A percentile compares a stretch with the other conserved stretches of the same genome.
Conservation (phyloP, 2,888 invertebrate species). For the Germaria angustata region DNA sequence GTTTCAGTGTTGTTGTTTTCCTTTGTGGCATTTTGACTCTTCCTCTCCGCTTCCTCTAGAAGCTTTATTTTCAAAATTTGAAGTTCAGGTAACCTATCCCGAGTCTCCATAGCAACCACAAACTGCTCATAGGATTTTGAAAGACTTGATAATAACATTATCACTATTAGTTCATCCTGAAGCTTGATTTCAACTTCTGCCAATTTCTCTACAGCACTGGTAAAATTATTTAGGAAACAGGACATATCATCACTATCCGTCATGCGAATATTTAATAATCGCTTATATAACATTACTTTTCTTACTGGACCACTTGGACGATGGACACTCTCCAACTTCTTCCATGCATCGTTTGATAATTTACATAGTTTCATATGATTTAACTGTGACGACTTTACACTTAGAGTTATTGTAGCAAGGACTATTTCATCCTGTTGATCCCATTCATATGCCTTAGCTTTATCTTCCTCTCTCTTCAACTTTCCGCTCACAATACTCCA, state of each 20-base stretch:
- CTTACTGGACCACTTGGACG: slow-evolving; percentile 12
- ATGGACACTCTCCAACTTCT: slow-evolving; percentile 21
- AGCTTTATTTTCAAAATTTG: slow-evolving; percentile 40
- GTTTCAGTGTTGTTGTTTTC: not conserved
- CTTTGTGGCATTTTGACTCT: not conserved
- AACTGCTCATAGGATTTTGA: slow-evolving; percentile 34
- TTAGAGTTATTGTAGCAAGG: slow-evolving; percentile 60
- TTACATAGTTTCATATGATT: slow-evolving; percentile 58
- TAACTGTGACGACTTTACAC: slow-evolving; percentile 64
- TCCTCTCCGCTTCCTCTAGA: slow-evolving; percentile 20
- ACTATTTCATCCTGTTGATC: slow-evolving; percentile 62
- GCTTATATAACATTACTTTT: not conserved
- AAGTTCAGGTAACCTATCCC: slow-evolving; percentile 26
- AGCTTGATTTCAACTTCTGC: not conserved
- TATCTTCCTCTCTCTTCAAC: not conserved
- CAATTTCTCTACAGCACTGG: slow-evolving; percentile 6
- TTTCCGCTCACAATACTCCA: not conserved
- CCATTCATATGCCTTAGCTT: slow-evolving; percentile 27
- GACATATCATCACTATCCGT: not conserved
- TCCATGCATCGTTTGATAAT: slow-evolving; percentile 54
- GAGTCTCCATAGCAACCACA: slow-evolving; percentile 13
- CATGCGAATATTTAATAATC: slow-evolving; percentile 17
- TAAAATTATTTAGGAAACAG: slow-evolving; percentile 17
- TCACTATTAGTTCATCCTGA: not conserved
- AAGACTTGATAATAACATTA: slow-evolving; percentile 26